Base-by-base conservation (phyloP, 2,888 invertebrate species). In the Anodontia alba region DNA sequence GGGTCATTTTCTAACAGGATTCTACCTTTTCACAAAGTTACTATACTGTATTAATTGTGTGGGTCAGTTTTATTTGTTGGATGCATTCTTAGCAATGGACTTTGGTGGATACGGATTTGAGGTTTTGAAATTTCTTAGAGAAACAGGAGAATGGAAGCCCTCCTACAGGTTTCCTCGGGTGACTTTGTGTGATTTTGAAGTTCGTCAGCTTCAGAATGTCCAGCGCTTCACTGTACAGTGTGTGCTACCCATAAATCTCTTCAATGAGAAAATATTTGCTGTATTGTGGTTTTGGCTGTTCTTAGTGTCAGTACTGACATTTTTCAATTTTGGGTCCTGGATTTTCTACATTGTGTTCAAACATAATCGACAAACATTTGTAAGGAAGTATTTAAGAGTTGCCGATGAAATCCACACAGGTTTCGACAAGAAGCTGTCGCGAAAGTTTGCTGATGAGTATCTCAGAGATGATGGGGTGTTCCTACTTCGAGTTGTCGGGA, bases 201-300 rank as follows among this genome's bases (percentile, higher is more conserved):
- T 90, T 5, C 87, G 90, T 2, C 89, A 89, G 62, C 57, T 90
- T 26, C 51, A 78, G 31, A 90, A 90, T 62, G 66, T 90, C 10
- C 89, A 89, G 26, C 73, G 83, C 5, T 89, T 78, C 33, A 90
- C 89, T 0, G 88, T 91, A 10, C 90, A 90, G 75, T 90, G 90
- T 81, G 89, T 89, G 3, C 68, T 91, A 62, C 90, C 91, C 7
- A 89, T 90, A 8, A 90, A 90, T 68, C 76, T 90, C 31, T 90
- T 90, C 69, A 90, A 88, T 31, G 90, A 90, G 70, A 90, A 90
- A 68, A 88, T 90, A 20, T 90, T 90, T 67, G 89, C 87, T 0
- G 77, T 89, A 29, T n/a, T 90, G 2, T 90, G 90, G 90, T 90
- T 90, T 68, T 90, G 90, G 90, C 31, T 90, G 12, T 86, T 89